Base-by-base conservation (phyloP, 1,140 invertebrate species). In the Lasaia peninsularis region DNA sequence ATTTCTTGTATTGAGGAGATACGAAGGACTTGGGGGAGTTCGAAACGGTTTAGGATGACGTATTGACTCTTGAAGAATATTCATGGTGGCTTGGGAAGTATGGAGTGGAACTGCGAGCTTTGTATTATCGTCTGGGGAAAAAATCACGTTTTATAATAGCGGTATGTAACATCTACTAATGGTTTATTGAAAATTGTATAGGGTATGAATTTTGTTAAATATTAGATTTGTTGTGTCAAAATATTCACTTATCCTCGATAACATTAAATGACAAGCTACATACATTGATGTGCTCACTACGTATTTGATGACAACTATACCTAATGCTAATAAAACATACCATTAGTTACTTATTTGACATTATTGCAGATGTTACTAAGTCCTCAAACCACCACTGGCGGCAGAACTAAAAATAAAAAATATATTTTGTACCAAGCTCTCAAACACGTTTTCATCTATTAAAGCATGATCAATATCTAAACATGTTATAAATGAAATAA, bases 321-420 rank as follows among this genome's bases (percentile, higher is more conserved):
- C 40, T 44, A 44, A 16, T 44, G 40, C 40, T 44, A 44, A 18
- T 44, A 18, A 51, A 67, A 84, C 78, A 67, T 84, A 84, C 78
- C 78, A 74, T 71, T 60, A 58, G 60, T 64, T 65, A 68, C 58
- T 69, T 68, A 64, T 69, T 68, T 62, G 55, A 65, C 71, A 70
- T 66, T 72, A 67, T 61, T 71, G 69, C 58, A 16, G 16, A 10
- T 67, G 68, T 75, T 44, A 44, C 40, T 44, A 44, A 44, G 16
- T 76, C 78, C 67, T 82, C 78, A 85, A 57, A 82, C 72, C 68
- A 80, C 78, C 69, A 82, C 69, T 48, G 81, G 81, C 73, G 79
- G 79, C 78, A 82, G 76, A 66, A 85, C 81, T 82, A 85, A 85
- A 82, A 82, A 77, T 73, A 75, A 74, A 76, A 74, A 65, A 65